Conservation (phyloP, 2,113 vertebrate species). For the Tachuris rubrigastra region DNA sequence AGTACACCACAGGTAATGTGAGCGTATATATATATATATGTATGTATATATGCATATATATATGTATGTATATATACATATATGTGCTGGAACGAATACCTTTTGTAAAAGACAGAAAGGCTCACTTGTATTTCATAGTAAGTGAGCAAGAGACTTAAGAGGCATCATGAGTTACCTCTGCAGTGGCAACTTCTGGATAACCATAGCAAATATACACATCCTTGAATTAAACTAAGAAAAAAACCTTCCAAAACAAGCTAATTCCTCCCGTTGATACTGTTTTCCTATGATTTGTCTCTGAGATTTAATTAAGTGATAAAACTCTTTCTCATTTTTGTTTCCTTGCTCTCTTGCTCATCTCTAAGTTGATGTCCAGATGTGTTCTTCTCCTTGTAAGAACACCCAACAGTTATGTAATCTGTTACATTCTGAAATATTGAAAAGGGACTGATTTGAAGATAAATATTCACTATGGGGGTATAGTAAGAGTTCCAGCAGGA, state of each 20-base stretch:
- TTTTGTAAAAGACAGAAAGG: neutral
- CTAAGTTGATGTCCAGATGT: neutral
- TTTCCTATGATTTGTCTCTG: neutral
- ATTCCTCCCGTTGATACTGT: neutral
- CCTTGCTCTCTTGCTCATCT: neutral
- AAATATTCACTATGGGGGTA: neutral
- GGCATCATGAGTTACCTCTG: neutral
- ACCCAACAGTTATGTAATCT: neutral
- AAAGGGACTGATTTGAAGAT: neutral
- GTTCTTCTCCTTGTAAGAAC: neutral
- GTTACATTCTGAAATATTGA: neutral
- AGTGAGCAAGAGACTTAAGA: neutral
- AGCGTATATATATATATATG: rapidly evolving
- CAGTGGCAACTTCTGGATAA: neutral
- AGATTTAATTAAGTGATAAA: neutral
- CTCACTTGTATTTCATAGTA: neutral
- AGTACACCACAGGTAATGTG: neutral
- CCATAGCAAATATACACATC: neutral
- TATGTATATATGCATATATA: too few species aligned
- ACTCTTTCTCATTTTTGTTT: neutral
- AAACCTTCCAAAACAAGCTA: neutral
- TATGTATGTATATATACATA: too few species aligned
- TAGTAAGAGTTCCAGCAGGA: neutral
- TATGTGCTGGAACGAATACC: neutral
- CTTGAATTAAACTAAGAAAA: neutral